phyloP scores from a whole-genome alignment of 2,113 vertebrate species.

The Esox niger region DNA sequence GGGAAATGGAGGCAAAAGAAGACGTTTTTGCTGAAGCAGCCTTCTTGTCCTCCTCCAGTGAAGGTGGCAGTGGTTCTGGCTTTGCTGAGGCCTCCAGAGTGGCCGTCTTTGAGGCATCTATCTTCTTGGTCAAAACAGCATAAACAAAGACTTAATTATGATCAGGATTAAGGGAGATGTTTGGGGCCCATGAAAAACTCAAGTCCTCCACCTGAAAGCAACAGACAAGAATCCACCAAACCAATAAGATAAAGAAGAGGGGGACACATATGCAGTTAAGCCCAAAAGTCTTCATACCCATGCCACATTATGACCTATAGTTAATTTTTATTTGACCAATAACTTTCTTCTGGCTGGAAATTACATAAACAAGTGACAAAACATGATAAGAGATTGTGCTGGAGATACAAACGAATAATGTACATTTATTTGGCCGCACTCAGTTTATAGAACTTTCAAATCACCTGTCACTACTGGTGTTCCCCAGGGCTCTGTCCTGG shows the following conservation, averaged over 20 bases:
- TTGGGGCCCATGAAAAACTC: neutral
- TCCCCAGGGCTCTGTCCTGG: no score
- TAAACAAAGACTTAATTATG: slow-evolving; percentile 24
- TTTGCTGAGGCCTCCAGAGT: slow-evolving; percentile 70
- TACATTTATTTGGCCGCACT: no score
- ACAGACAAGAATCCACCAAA: slow-evolving; percentile 13
- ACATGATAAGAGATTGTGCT: no score
- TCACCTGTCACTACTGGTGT: no score
- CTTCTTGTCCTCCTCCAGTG: slow-evolving; percentile 57
- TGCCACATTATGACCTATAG: no score
- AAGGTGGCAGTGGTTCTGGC: slow-evolving; percentile 55
- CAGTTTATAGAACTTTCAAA: no score
- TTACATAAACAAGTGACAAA: no score
- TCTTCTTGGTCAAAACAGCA: slow-evolving; percentile 53
- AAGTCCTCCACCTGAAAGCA: slow-evolving; percentile 32
- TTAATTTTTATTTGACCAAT: no score
- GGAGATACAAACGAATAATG: no score
- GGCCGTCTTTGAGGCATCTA: slow-evolving; percentile 65
- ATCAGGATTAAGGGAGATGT: neutral
- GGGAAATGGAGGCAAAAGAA: slow-evolving; percentile 52
- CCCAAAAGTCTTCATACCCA: no score
- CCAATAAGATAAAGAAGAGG: slow-evolving; percentile 1
- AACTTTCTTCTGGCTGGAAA: no score
- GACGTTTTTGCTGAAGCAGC: slow-evolving; percentile 43
- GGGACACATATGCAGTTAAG: no score